phyloP scores from a whole-genome alignment of 2,888 invertebrate genomes.

The Ophioninae sp. region DNA sequence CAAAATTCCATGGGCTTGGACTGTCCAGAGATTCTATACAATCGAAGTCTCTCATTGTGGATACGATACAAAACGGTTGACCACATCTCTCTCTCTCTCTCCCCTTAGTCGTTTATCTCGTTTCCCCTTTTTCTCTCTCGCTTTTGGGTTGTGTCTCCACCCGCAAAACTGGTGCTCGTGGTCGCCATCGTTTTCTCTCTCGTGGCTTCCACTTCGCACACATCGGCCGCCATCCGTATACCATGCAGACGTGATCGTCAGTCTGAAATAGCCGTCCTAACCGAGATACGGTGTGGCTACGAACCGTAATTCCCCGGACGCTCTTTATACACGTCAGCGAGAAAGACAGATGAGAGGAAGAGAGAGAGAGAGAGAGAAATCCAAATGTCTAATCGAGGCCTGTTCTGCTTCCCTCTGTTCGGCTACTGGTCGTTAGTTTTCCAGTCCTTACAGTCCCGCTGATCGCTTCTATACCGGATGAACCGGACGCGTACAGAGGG shows the following conservation, averaged over 20 bases:
- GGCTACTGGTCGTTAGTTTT: conserved; percentile 35
- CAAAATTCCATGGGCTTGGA: conserved; percentile 4
- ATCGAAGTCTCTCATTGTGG: conserved; percentile 25
- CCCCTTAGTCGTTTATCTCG: background rate
- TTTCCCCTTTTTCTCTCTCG: background rate
- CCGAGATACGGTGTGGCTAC: conserved; percentile 60
- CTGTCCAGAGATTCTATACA: conserved; percentile 27
- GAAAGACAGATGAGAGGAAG: conserved; percentile 19
- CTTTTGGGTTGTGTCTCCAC: conserved; percentile 6
- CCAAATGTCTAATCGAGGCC: conserved; percentile 44
- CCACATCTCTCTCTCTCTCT: conserved; percentile 25
- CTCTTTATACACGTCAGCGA: conserved; percentile 36
- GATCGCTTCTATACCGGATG: conserved; percentile 34
- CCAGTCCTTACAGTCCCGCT: conserved; percentile 33
- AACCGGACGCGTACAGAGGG: conserved; percentile 16
- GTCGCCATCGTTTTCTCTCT: conserved; percentile 42
- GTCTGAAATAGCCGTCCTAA: conserved; percentile 69
- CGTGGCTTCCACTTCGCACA: conserved; percentile 33
- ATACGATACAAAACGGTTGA: conserved; percentile 51
- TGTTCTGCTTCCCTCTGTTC: conserved; percentile 35
- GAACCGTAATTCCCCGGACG: conserved; percentile 60
- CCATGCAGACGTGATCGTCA: conserved; percentile 37
- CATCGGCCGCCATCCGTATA: conserved; percentile 8
- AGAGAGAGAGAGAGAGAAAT: conserved; percentile 24
- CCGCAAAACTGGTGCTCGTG: conserved; percentile 27